Percentiles rank a stretch among this genome's conserved stretches.
Evolutionary conservation across 2,797 vertebrate species (phyloP).

Genomic region (Alosa sapidissima): DNA sequence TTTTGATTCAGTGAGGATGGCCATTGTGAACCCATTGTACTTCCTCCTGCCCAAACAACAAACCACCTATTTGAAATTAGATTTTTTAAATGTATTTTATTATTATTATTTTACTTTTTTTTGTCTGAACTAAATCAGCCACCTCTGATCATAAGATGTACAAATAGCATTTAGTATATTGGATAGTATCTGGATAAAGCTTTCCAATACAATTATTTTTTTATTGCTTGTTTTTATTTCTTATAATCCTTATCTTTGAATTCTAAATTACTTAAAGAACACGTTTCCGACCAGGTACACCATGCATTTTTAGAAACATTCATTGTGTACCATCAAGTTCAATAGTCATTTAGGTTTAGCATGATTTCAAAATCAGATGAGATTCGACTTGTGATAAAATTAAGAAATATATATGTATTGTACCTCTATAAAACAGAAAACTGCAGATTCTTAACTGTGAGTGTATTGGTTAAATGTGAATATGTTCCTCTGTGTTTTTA

Average conservation of each 20-base stretch:
- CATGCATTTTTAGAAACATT: background rate
- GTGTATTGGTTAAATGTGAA: conserved; percentile 17
- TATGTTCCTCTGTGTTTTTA: conserved; percentile 16
- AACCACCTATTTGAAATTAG: background rate
- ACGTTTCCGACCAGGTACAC: background rate
- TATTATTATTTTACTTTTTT: background rate
- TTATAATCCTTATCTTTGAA: background rate
- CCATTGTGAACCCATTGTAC: background rate
- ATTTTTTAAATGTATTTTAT: background rate
- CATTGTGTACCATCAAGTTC: background rate
- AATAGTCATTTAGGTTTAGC: background rate
- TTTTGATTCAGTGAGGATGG: background rate
- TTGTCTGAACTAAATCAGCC: background rate
- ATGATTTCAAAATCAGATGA: conserved; percentile 12
- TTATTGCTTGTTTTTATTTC: background rate
- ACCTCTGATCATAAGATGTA: background rate
- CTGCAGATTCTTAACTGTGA: conserved; percentile 19
- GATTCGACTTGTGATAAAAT: background rate
- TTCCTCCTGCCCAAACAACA: background rate
- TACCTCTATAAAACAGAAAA: conserved; percentile 20
- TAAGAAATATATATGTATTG: background rate
- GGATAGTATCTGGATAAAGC: background rate
- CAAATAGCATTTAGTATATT: background rate
- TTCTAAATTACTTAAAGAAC: conserved; percentile 12
- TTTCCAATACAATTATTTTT: background rate